Evolutionary conservation across 2,888 invertebrate species (phyloP), one percentile per base, ranked within the genome.

Genomic region (Autographa gamma): DNA sequence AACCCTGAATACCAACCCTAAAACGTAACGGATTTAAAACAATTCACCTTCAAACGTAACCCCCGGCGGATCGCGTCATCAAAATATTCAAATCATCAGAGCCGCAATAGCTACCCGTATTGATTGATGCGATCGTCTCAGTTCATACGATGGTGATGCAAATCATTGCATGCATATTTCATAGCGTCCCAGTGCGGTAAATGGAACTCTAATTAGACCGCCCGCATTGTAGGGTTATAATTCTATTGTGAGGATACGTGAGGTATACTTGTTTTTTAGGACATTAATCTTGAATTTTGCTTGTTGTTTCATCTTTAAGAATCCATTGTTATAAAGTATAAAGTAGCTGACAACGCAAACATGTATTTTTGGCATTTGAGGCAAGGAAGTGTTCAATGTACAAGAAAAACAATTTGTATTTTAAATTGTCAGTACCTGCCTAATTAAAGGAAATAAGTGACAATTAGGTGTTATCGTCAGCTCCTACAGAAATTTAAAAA

Each of bases 141-240:
- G 69, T 59, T 68, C 60, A 65, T 70, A 61, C 64, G 66, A 25
- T 59, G 67, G 66, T 68, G 79, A 79, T 79, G 79, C 79, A 79
- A 77, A 81, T 81, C 68, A 87, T 87, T 83, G 85, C 86, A 90
- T 90, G 86, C 88, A 88, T 88, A 88, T 89, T 89, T 85, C 87
- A 85, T 85, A 77, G 74, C 80, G 63, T 70, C 77, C 68, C 71
- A 25, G 63, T 73, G 74, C 79, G 75, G 77, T 83, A 85, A 82
- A 76, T 83, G 80, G 79, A 82, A 85, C 81, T 75, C 85, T 90
- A 90, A 90, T 91, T 89, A 89, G 87, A 88, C 90, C 90, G 83
- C 91, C 90, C 88, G 89, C 86, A 75, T 74, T 66, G 84, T 69
- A 19, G 64, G 69, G 64, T 61, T 74, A 69, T 63, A 71, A 63